These are phyloP conservation scores for Corythornis madagascariensis DNA, from an alignment of 2,113 vertebrate genomes.

Conservation along the genomic window DNA sequence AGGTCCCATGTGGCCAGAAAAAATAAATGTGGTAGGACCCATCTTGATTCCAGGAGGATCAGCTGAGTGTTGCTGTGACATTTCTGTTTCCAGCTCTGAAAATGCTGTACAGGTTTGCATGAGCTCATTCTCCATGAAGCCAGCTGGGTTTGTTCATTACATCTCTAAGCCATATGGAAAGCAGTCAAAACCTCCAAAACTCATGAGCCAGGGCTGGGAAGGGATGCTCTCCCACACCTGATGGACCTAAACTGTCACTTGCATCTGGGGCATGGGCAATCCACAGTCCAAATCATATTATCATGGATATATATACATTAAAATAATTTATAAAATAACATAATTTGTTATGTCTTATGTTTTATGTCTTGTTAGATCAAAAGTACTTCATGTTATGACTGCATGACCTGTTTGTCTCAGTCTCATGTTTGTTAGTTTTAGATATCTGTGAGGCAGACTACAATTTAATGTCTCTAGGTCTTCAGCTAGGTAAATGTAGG, in stretches of 20 bases:
- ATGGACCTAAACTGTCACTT: background rate
- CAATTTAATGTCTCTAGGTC: background rate
- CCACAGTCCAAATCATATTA: background rate
- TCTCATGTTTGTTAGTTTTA: background rate
- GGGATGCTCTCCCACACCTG: background rate
- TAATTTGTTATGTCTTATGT: background rate
- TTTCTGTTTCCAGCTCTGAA: background rate
- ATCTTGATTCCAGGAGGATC: background rate
- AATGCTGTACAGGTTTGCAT: background rate
- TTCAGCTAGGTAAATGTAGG: background rate
- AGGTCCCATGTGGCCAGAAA: background rate
- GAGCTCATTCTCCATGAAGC: background rate
- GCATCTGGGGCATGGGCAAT: background rate
- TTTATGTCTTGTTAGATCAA: background rate
- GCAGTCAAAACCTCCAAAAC: background rate
- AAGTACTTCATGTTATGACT: background rate
- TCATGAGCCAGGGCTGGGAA: background rate
- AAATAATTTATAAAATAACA: background rate
- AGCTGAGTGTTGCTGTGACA: rapidly evolving
- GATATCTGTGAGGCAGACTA: background rate
- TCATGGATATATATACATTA: background rate
- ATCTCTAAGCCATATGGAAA: background rate
- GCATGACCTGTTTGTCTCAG: background rate
- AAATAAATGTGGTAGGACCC: background rate
- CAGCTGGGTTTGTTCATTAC: background rate